These are phyloP conservation scores for Eurypyga helias DNA, from an alignment of 2,113 vertebrate genomes.

Conservation along the genomic window DNA sequence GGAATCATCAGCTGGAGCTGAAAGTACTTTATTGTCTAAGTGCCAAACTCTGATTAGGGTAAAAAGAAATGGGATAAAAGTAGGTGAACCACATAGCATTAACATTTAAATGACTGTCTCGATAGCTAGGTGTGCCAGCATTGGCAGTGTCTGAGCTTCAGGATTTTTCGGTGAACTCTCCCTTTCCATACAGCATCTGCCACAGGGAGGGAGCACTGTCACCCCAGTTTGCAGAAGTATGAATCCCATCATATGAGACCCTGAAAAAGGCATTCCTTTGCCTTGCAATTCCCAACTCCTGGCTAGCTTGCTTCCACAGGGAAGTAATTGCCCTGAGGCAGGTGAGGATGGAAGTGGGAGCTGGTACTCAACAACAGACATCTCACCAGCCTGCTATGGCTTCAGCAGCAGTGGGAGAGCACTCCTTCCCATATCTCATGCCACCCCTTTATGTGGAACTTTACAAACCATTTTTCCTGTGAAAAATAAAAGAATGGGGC, in stretches of 20 bases:
- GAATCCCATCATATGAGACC: not conserved
- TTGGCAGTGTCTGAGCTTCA: not conserved
- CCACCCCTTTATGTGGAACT: not conserved
- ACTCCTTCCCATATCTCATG: not conserved
- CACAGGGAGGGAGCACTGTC: not conserved
- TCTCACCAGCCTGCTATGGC: accelerated
- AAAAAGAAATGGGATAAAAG: not conserved
- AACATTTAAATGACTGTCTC: not conserved
- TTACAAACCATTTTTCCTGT: not conserved
- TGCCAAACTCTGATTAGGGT: not conserved
- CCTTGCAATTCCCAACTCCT: not conserved
- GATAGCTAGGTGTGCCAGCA: not conserved
- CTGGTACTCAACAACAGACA: not conserved
- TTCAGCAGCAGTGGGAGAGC: not conserved
- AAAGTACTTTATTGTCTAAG: not conserved
- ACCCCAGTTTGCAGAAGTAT: not conserved
- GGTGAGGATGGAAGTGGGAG: not conserved
- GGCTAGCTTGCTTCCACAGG: not conserved
- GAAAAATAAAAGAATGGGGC: not conserved
- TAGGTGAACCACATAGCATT: not conserved
- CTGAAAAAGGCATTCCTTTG: not conserved
- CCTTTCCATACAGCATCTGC: not conserved
- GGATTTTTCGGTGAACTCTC: not conserved
- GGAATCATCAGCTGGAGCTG: not conserved
- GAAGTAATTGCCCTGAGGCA: not conserved